These are phyloP conservation scores for Chaetogeoica ovagalla DNA, from an alignment of 2,888 invertebrate genomes.

Conservation along the genomic window DNA sequence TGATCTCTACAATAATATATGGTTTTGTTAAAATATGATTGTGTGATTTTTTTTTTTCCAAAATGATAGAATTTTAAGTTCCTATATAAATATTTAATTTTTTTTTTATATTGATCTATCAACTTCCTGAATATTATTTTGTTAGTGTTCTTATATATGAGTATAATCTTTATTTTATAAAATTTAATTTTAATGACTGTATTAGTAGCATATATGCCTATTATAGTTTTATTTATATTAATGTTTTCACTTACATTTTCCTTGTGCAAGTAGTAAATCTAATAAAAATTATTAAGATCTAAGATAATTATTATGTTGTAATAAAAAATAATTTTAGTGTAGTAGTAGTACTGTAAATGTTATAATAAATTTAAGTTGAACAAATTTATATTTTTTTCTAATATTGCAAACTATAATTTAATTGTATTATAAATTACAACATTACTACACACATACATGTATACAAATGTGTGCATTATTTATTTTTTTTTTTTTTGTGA, in stretches of 20 bases:
- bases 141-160: background rate
- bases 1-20: conserved; percentile 40
- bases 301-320: background rate
- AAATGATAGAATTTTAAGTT: conserved; percentile 39
- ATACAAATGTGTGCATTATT: background rate
- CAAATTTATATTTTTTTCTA: conserved; percentile 35
- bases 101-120: conserved; percentile 31
- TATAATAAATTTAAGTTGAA: conserved; percentile 4
- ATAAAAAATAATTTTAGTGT: conserved; percentile 1
- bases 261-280: background rate
- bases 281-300: background rate
- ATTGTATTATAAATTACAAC: background rate
- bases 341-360: background rate
- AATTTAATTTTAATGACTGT: background rate
- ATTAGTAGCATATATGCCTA: background rate
- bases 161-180: conserved; percentile 5
- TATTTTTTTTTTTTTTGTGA: background rate
- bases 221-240: conserved; percentile 1
- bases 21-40: conserved; percentile 26
- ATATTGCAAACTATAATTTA: conserved; percentile 8
- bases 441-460: background rate
- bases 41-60: conserved; percentile 37
- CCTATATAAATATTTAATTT: conserved; percentile 43
- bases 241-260: background rate
- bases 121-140: conserved; percentile 31